Conservation (phyloP, 2,113 vertebrate species). For the Glaucidium brasilianum region DNA sequence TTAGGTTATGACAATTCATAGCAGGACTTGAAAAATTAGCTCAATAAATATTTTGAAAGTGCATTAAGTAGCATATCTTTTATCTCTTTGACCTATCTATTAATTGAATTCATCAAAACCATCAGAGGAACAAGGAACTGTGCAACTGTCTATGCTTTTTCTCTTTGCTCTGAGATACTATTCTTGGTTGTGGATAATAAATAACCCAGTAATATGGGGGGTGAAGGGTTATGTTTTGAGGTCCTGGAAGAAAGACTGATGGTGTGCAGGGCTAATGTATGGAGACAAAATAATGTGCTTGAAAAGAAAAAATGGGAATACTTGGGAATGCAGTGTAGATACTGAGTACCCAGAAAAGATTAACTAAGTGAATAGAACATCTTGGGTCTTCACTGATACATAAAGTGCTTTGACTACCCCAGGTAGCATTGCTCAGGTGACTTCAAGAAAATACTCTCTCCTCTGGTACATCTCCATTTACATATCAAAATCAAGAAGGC, state of each 20-base stretch:
- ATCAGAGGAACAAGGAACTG: not conserved
- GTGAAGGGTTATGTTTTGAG: not conserved
- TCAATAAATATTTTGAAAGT: not conserved
- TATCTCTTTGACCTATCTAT: not conserved
- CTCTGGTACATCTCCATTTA: not conserved
- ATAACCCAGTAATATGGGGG: not conserved
- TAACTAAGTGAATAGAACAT: not conserved
- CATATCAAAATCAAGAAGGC: not conserved
- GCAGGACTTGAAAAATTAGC: not conserved
- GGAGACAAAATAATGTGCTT: not conserved
- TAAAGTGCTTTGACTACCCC: not conserved
- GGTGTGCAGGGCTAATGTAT: not conserved
- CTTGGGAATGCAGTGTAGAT: not conserved
- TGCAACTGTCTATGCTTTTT: not conserved
- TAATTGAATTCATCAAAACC: not conserved
- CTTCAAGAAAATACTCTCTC: not conserved
- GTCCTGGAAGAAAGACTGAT: not conserved
- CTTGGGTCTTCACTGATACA: not conserved
- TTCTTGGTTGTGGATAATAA: not conserved
- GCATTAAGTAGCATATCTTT: not conserved
- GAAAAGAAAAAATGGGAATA: not conserved
- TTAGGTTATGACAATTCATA: not conserved
- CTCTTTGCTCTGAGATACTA: not conserved
- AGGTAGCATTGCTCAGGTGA: not conserved
- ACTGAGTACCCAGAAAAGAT: not conserved